These are phyloP conservation scores for Podargus strigoides DNA, from an alignment of 2,797 vertebrate genomes.

Conservation along the genomic window DNA sequence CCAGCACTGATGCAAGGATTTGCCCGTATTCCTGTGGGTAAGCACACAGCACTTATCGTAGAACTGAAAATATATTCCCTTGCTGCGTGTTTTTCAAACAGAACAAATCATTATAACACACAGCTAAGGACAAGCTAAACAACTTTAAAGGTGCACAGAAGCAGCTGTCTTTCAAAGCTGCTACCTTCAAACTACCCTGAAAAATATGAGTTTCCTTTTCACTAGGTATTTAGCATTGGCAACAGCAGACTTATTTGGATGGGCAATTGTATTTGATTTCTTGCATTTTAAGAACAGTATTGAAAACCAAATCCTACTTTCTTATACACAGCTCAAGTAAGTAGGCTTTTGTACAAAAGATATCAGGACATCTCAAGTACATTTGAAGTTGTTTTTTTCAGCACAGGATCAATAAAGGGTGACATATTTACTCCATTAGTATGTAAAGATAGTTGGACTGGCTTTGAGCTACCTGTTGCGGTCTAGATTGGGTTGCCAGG, in stretches of 20 bases:
- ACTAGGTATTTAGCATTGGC: not conserved
- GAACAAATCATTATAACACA: constrained; percentile 28
- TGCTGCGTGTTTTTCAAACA: constrained; percentile 52
- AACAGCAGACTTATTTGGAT: not conserved
- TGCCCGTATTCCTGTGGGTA: not conserved
- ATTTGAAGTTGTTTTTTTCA: not conserved
- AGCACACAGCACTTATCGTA: not conserved
- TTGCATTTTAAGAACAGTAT: not conserved
- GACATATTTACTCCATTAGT: not conserved
- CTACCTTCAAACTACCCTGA: not conserved
- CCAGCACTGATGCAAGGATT: not conserved
- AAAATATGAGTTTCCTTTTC: not conserved
- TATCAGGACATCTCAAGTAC: not conserved
- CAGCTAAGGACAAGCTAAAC: constrained; percentile 35
- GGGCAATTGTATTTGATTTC: not conserved
- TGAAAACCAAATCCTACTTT: not conserved
- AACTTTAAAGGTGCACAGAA: constrained; percentile 30
- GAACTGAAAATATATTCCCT: constrained; percentile 60
- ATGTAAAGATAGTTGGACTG: not conserved
- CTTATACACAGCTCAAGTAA: not conserved
- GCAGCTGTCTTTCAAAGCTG: not conserved
- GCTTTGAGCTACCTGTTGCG: not conserved
- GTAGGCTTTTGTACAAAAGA: not conserved
- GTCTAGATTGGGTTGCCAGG: not conserved
- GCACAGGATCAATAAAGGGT: not conserved